Percentiles rank a stretch among this genome's conserved stretches.
phyloP scores from a whole-genome alignment of 2,888 invertebrate species.

The Leptinotarsa tumamoca region DNA sequence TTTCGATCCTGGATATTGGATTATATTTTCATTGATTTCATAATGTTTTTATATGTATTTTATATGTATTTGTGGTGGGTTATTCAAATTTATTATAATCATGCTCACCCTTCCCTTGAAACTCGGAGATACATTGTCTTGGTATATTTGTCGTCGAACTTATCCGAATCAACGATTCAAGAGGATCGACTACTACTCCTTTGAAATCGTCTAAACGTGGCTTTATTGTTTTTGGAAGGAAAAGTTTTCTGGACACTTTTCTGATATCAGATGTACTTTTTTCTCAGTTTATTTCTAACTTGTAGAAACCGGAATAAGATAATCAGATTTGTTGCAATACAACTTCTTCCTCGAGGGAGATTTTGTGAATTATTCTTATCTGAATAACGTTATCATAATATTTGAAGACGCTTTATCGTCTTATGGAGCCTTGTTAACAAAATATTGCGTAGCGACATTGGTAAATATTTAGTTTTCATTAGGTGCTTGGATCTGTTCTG shows the following conservation, averaged over 20 bases:
- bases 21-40: too few species aligned
- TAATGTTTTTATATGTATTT: too few species aligned
- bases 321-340: neutral
- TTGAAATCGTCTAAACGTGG: too few species aligned
- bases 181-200: too few species aligned
- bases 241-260: neutral
- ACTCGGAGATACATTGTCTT: too few species aligned
- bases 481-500: neutral
- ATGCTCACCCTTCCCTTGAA: too few species aligned
- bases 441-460: constrained; percentile 7
- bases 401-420: constrained; percentile 29
- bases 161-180: too few species aligned
- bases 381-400: constrained; percentile 19
- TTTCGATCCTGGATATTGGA: too few species aligned
- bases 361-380: constrained; percentile 19
- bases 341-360: neutral
- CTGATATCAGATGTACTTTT: neutral
- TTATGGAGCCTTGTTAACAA: constrained; percentile 12
- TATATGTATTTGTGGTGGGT: too few species aligned
- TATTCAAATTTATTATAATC: too few species aligned
- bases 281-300: neutral
- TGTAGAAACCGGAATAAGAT: constrained; percentile 6
- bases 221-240: too few species aligned
- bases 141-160: too few species aligned
- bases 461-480: constrained; percentile 29